phyloP scores from a whole-genome alignment of 1,140 invertebrate genomes.

The Odontomachus brunneus region DNA sequence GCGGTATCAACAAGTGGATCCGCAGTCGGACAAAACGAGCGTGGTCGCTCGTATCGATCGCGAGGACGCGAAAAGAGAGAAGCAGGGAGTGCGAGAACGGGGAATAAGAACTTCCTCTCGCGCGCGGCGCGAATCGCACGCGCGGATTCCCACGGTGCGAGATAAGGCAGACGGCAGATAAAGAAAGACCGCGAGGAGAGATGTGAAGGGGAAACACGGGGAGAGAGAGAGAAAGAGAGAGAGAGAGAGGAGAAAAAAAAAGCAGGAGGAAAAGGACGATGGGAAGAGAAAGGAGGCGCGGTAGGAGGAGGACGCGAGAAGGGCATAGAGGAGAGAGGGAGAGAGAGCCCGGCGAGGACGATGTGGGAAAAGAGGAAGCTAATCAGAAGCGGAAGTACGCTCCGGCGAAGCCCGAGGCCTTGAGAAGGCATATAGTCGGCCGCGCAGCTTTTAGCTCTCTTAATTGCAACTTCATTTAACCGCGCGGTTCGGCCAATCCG shows the following conservation, averaged over 20 bases:
- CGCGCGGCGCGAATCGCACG: constrained; percentile 78
- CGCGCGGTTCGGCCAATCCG: constrained; percentile 68
- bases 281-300: constrained; percentile 42
- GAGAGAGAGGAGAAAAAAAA: constrained; percentile 45
- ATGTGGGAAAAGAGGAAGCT: constrained; percentile 86
- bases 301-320: constrained; percentile 38
- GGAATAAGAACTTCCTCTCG: constrained; percentile 69
- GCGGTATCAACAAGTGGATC: constrained; percentile 20
- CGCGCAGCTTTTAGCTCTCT: constrained; percentile 82
- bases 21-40: neutral
- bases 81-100: constrained; percentile 36
- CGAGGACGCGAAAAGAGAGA: constrained; percentile 9
- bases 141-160: constrained; percentile 79
- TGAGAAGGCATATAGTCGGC: constrained; percentile 78
- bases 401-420: constrained; percentile 81
- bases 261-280: constrained; percentile 32
- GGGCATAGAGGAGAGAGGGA: constrained; percentile 61
- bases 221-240: constrained; percentile 31
- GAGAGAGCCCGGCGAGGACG: constrained; percentile 70
- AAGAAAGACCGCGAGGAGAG: constrained; percentile 66
- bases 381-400: constrained; percentile 85
- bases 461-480: constrained; percentile 84
- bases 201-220: constrained; percentile 62
- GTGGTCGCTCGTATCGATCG: constrained; percentile 12
- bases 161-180: constrained; percentile 75